phyloP scores from a whole-genome alignment of 2,888 invertebrate species.

The Phania funesta region DNA sequence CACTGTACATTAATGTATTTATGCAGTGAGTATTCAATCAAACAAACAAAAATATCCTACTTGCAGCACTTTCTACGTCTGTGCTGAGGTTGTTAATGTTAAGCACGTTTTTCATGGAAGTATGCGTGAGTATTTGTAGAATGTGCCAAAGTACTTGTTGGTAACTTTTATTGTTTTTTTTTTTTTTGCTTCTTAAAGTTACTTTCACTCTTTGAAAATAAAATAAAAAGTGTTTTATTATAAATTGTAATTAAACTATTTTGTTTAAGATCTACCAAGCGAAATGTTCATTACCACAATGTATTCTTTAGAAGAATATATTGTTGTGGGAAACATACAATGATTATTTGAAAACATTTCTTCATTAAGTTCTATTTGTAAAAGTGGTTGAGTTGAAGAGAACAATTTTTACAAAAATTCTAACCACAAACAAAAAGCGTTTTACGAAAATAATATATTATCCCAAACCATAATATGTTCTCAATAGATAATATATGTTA shows the following conservation, averaged over 20 bases:
- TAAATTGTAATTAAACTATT: too few species aligned
- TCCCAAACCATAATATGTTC: too few species aligned
- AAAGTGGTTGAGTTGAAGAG: too few species aligned
- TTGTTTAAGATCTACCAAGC: conserved; percentile 15
- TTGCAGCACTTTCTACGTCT: background rate
- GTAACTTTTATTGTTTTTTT: background rate
- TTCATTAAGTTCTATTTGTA: too few species aligned
- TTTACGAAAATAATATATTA: too few species aligned
- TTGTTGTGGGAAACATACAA: too few species aligned
- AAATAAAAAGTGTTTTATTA: background rate
- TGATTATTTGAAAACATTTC: too few species aligned
- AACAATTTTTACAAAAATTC: too few species aligned
- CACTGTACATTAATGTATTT: background rate
- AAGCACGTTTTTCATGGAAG: conserved; percentile 15
- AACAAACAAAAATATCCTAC: background rate
- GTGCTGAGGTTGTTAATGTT: background rate
- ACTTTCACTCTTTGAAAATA: conserved; percentile 48
- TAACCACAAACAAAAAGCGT: too few species aligned
- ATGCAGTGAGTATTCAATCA: background rate
- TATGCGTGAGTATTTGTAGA: background rate
- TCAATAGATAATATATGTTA: too few species aligned
- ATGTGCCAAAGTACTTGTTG: background rate
- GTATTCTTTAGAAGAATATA: too few species aligned
- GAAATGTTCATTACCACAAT: too few species aligned
- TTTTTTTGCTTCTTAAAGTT: conserved; percentile 39